These are phyloP conservation scores for Sternotherus odoratus DNA, from an alignment of 2,797 vertebrate genomes.

Conservation along the genomic window DNA sequence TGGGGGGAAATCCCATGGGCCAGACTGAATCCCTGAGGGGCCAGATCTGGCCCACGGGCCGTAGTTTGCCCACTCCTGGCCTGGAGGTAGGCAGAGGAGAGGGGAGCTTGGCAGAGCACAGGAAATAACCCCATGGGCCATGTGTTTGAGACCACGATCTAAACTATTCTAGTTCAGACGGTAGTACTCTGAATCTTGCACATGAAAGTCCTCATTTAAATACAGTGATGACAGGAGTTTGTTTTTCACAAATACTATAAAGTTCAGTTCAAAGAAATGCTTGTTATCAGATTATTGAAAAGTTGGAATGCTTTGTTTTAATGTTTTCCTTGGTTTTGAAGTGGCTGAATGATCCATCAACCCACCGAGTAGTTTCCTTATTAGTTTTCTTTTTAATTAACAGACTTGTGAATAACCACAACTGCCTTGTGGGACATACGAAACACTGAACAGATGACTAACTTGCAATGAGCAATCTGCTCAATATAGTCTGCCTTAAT, in stretches of 20 bases:
- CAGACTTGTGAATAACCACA: slow-evolving; percentile 83
- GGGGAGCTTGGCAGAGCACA: no score
- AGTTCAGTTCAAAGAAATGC: slow-evolving; percentile 58
- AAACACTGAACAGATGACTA: slow-evolving; percentile 82
- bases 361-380: slow-evolving; percentile 72
- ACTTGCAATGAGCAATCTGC: slow-evolving; percentile 75
- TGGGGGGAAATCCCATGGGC: no score
- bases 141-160: not conserved
- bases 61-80: no score
- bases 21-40: no score
- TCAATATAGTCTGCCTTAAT: slow-evolving; percentile 79
- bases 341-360: slow-evolving; percentile 71
- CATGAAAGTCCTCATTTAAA: slow-evolving; percentile 50
- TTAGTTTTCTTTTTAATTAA: slow-evolving; percentile 83
- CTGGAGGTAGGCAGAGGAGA: no score
- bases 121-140: no score
- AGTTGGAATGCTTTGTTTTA: slow-evolving; percentile 49
- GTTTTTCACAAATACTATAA: slow-evolving; percentile 52
- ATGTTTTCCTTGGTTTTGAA: slow-evolving; percentile 72
- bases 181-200: slow-evolving; percentile 10
- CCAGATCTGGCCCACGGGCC: no score
- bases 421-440: slow-evolving; percentile 75
- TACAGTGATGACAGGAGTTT: slow-evolving; percentile 52
- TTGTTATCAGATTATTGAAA: slow-evolving; percentile 35
- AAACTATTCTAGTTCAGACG: not conserved